Evolutionary conservation across 2,888 invertebrate genomes (phyloP), one percentile per base, ranked within the genome.

Genomic region (Coenonympha arcania): DNA sequence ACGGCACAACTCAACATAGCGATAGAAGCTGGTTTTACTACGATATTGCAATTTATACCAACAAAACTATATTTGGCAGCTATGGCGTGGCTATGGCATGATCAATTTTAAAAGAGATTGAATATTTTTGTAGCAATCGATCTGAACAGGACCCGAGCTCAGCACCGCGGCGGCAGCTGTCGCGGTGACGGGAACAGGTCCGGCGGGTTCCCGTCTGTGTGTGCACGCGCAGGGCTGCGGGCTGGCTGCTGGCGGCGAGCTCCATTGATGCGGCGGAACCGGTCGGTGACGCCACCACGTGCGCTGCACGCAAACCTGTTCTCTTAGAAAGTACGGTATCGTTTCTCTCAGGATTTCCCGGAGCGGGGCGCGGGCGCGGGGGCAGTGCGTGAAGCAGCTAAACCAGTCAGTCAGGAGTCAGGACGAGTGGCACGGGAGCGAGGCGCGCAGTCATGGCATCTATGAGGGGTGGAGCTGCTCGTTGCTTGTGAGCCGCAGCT

Each of bases 331-430:
- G 54, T 52, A 48, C 30, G 28, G 33, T 34, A 33, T 20, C 40
- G 54, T 48, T 54, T 54, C 54, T 51, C 48, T 41, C 24, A 54
- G 48, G 45, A 46, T 54, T 54, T 54, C 51, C 51, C 43, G 28
- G 18, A 16, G 26, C 11, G 3, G 9, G 22, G 1, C 15, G 2
- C 19, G 19, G 11, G 24, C 6, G 24, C 2, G 13, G 30, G 6
- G 30, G 6, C 11, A 8, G 31, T 15, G 8, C 18, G 18, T n/a
- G 3, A 18, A 19, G 34, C 18, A n/a, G 36, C 6, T 1, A 19
- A 19, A 18, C 11, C n/a, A 36, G 19, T 11, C n/a, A n/a, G n/a
- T n/a, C n/a, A n/a, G n/a, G n/a, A 36, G 19, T 19, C 36, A 36
- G 19, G 36, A 36, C 16, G 16, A 33, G 11, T 11, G 20, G 19